These are phyloP conservation scores for Colletes latitarsis DNA, from an alignment of 1,140 invertebrate species.

Conservation along the genomic window DNA sequence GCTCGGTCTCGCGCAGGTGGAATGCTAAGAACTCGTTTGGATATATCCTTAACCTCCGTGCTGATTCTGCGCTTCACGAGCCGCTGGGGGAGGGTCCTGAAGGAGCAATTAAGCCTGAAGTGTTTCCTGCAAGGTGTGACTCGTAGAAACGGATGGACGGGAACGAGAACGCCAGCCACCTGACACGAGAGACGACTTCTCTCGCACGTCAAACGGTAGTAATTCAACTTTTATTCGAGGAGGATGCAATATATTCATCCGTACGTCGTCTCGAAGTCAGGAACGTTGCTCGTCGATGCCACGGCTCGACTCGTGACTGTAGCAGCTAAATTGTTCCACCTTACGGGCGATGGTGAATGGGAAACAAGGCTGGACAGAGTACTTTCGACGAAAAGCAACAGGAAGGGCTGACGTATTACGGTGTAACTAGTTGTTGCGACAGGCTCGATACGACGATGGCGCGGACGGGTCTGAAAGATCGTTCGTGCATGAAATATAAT, in stretches of 20 bases:
- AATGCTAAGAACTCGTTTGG: constrained; percentile 67
- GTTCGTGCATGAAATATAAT: not conserved
- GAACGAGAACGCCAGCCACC: constrained; percentile 76
- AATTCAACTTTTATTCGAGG: constrained; percentile 76
- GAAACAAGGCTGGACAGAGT: not conserved
- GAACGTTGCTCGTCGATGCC: constrained; percentile 46
- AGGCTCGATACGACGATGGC: not conserved
- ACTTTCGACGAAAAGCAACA: not conserved
- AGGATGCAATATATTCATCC: constrained; percentile 73
- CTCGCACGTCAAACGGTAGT: constrained; percentile 73
- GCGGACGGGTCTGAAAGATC: not conserved
- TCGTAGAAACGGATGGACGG: constrained; percentile 71
- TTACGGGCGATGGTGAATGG: not conserved
- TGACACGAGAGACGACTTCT: constrained; percentile 73
- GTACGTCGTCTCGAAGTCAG: constrained; percentile 55
- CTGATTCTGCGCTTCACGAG: constrained; percentile 65
- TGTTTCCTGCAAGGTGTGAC: constrained; percentile 80
- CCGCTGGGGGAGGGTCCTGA: constrained; percentile 64
- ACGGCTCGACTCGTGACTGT: constrained; percentile 31
- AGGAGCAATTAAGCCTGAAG: constrained; percentile 77
- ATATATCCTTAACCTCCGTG: constrained; percentile 67
- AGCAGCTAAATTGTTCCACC: constrained; percentile 39
- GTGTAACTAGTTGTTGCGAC: not conserved
- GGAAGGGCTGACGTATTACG: not conserved
- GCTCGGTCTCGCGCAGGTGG: constrained; percentile 53